Evolutionary conservation across 2,888 invertebrate species (phyloP).

Genomic region (Thymelicus acteon): DNA sequence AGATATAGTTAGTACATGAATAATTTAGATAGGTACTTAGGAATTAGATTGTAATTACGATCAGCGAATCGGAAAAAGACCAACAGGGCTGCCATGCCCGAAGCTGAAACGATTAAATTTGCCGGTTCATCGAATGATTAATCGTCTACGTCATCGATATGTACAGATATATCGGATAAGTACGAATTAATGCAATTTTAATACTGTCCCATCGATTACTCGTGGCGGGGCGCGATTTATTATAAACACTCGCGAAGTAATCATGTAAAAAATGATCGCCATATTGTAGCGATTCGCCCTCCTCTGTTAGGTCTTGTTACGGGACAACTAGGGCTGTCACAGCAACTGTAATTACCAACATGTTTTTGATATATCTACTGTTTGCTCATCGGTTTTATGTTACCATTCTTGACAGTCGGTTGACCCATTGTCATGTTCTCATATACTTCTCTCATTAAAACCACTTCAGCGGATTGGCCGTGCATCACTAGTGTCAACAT

Average conservation of each 20-base stretch:
- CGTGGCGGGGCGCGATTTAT: constrained; percentile 54
- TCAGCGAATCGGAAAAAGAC: constrained; percentile 23
- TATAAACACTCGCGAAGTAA: constrained; percentile 55
- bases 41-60: constrained; percentile 18
- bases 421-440: too few species aligned
- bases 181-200: constrained; percentile 61
- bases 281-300: constrained; percentile 50
- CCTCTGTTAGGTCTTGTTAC: constrained; percentile 53
- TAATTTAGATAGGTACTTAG: not conserved
- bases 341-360: too few species aligned
- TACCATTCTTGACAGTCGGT: too few species aligned
- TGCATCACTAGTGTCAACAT: too few species aligned
- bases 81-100: constrained; percentile 23
- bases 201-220: constrained; percentile 60
- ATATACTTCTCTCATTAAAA: too few species aligned
- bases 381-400: too few species aligned
- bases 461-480: too few species aligned
- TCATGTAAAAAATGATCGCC: constrained; percentile 56
- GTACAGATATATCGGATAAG: constrained; percentile 45
- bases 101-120: constrained; percentile 39
- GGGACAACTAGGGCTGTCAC: constrained; percentile 27
- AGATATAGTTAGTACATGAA: not conserved
- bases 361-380: too few species aligned
- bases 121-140: constrained; percentile 48
- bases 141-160: constrained; percentile 42